Conservation (phyloP, 2,888 invertebrate genomes). For the Pantelozetes paolii region DNA sequence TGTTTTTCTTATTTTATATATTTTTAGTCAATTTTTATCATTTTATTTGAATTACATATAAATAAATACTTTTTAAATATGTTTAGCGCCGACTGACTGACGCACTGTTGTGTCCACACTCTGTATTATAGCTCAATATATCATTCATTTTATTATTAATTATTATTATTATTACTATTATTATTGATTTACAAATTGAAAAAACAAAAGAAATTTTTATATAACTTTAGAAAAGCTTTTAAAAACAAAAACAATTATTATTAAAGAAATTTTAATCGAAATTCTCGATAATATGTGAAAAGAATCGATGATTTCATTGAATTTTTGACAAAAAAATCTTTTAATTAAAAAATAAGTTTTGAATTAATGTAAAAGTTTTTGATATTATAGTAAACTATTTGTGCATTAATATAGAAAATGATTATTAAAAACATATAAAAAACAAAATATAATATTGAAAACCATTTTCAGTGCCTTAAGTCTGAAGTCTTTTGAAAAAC, state of each 20-base stretch:
- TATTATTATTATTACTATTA: constrained; percentile 26
- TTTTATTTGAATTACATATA: not conserved
- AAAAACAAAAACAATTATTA: not conserved
- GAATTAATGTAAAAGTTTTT: not conserved
- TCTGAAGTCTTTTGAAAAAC: not conserved
- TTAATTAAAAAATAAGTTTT: not conserved
- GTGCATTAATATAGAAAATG: not conserved
- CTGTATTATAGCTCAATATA: constrained; percentile 36
- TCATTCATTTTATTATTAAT: constrained; percentile 25
- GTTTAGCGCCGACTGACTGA: constrained; percentile 25
- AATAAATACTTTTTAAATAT: not conserved
- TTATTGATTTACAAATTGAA: not conserved
- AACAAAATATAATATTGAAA: not conserved
- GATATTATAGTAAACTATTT: not conserved
- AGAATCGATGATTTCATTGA: not conserved
- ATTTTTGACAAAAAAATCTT: not conserved
- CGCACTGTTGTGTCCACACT: not conserved
- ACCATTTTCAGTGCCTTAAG: constrained; percentile 30
- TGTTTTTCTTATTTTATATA: not conserved
- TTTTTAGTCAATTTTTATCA: constrained; percentile 17
- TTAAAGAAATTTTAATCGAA: not conserved
- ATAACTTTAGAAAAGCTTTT: not conserved
- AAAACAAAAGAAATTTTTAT: not conserved
- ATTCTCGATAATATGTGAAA: not conserved
- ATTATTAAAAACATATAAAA: not conserved